Percentiles rank a stretch among this genome's conserved stretches.
These are phyloP conservation scores for Amiota mariae DNA, from an alignment of 2,888 invertebrate species.

Conservation along the genomic window DNA sequence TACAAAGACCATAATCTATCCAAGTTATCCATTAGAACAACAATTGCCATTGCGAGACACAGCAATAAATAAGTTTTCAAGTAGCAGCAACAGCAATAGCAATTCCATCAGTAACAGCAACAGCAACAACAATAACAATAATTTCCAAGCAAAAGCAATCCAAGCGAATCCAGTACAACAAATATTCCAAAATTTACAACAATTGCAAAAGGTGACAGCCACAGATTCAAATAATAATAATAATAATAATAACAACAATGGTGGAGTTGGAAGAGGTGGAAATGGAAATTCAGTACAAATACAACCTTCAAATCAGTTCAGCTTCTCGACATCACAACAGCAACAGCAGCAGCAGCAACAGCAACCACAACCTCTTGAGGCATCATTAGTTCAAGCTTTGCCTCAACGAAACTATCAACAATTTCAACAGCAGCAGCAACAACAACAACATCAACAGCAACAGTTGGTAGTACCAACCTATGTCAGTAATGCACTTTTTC, in stretches of 20 bases:
- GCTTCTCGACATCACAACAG: slow-evolving; percentile 59
- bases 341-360: slow-evolving; percentile 42
- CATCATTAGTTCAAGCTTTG: slow-evolving; percentile 59
- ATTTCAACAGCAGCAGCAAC: slow-evolving; percentile 58
- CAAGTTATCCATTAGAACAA: slow-evolving; percentile 73
- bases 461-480: slow-evolving; percentile 59
- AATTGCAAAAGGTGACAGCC: slow-evolving; percentile 57
- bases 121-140: slow-evolving; percentile 45
- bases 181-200: slow-evolving; percentile 67
- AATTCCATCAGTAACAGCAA: slow-evolving; percentile 38
- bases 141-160: slow-evolving; percentile 51
- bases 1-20: slow-evolving; percentile 61
- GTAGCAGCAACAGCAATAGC: slow-evolving; percentile 44
- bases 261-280: background rate
- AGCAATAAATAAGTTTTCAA: slow-evolving; percentile 72
- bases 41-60: slow-evolving; percentile 77
- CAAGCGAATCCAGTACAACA: slow-evolving; percentile 64
- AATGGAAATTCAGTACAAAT: slow-evolving; percentile 59
- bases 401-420: slow-evolving; percentile 63
- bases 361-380: slow-evolving; percentile 51
- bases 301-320: slow-evolving; percentile 70
- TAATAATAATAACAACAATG: background rate
- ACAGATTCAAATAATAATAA: slow-evolving; percentile 39
- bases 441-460: slow-evolving; percentile 56
- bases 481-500: slow-evolving; percentile 61